Percentiles rank a stretch among this genome's conserved stretches.
phyloP scores from a whole-genome alignment of 2,797 vertebrate species.

The Stomatorhinus walkeri region DNA sequence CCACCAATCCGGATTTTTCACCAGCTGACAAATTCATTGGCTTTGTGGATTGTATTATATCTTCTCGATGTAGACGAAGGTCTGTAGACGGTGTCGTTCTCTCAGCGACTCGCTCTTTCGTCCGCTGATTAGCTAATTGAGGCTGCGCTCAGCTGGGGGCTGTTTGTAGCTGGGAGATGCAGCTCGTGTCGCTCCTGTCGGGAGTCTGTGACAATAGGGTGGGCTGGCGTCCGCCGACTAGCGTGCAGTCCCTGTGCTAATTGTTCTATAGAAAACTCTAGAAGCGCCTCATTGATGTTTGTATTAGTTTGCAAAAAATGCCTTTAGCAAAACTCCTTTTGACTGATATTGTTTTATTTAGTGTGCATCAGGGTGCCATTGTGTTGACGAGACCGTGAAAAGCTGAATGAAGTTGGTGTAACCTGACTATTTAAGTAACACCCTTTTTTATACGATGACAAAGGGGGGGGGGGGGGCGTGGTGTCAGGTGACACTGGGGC shows the following conservation, averaged over 20 bases:
- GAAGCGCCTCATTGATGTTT: background rate
- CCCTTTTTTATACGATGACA: background rate
- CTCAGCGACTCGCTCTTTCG: background rate
- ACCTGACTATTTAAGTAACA: background rate
- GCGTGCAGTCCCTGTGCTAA: background rate
- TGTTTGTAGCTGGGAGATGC: background rate
- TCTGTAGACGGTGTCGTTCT: slow-evolving; percentile 2
- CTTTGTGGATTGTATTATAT: background rate
- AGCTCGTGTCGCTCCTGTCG: background rate
- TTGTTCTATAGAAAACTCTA: slow-evolving; percentile 4
- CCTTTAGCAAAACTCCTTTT: slow-evolving; percentile 5
- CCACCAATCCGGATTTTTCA: slow-evolving; percentile 9
- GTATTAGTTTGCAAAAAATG: background rate
- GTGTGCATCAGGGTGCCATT: background rate
- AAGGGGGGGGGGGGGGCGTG: background rate
- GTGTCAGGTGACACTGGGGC: background rate
- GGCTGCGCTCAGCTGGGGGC: background rate
- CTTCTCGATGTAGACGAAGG: background rate
- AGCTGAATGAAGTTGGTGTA: slow-evolving; percentile 10
- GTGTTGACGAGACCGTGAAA: background rate
- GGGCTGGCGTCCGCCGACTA: background rate
- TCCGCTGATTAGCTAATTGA: slow-evolving; percentile 2
- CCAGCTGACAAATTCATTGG: slow-evolving; percentile 21
- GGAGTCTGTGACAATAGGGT: background rate
- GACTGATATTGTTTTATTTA: slow-evolving; percentile 5